Conservation (phyloP, 2,797 vertebrate genomes). For the Syndactyla subalaris region DNA sequence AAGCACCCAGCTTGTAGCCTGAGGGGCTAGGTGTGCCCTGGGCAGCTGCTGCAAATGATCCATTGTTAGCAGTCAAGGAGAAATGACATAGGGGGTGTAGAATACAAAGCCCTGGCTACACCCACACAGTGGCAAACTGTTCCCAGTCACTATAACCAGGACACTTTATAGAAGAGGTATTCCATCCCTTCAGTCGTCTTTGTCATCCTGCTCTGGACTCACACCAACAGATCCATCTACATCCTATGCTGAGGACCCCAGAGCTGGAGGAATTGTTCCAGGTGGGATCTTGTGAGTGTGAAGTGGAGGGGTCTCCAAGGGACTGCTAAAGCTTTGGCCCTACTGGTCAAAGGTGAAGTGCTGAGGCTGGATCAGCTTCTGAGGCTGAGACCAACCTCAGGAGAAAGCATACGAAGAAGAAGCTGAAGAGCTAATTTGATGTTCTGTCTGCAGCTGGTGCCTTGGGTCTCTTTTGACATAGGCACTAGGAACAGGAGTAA, state of each 20-base stretch:
- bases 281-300: not conserved
- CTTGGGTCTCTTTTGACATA: not conserved
- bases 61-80: too few relatives aligned
- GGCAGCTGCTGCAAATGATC: too few relatives aligned
- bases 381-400: not conserved
- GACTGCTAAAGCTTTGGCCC: not conserved
- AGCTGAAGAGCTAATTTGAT: not conserved
- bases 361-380: not conserved
- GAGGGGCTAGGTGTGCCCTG: too few relatives aligned
- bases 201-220: rapidly evolving
- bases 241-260: not conserved
- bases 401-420: not conserved
- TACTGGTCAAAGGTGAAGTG: not conserved
- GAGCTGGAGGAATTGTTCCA: not conserved
- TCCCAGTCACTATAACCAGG: too few relatives aligned
- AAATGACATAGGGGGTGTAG: too few relatives aligned
- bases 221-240: rapidly evolving
- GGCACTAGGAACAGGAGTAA: not conserved
- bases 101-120: too few relatives aligned
- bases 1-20: too few relatives aligned
- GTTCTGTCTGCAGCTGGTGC: not conserved
- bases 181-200: not conserved
- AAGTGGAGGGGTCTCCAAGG: not conserved
- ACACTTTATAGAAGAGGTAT: not conserved
- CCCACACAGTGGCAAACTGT: too few relatives aligned